These are phyloP conservation scores for Sus cebifrons DNA, from an alignment of 2,797 vertebrate genomes.

Conservation along the genomic window DNA sequence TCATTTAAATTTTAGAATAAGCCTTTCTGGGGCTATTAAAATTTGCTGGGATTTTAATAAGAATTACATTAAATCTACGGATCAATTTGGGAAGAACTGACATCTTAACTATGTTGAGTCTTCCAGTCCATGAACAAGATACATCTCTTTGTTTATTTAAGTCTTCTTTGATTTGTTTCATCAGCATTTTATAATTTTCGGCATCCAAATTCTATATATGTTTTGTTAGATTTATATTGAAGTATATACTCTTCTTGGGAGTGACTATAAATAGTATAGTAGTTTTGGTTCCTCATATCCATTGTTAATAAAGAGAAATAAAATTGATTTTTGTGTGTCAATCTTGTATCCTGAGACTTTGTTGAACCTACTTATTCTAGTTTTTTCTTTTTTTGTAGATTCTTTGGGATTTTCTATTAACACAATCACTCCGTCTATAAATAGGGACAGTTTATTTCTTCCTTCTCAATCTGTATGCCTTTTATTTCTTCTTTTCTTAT, in stretches of 20 bases:
- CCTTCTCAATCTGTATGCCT: too few relatives aligned
- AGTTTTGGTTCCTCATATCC: not conserved
- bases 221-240: constrained; percentile 13
- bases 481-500: constrained; percentile 15
- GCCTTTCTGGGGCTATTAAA: not conserved
- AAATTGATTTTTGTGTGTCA: not conserved
- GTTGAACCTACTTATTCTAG: not conserved
- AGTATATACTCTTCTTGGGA: constrained; percentile 18
- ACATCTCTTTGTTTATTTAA: too few relatives aligned
- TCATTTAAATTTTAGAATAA: not conserved
- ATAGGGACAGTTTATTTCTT: too few relatives aligned
- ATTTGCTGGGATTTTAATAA: not conserved
- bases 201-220: not conserved
- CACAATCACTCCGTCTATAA: not conserved
- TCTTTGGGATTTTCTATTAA: constrained; percentile 1
- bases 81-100: too few relatives aligned
- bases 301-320: not conserved
- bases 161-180: too few relatives aligned
- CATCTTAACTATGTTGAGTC: too few relatives aligned
- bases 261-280: not conserved
- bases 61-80: not conserved
- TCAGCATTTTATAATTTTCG: not conserved
- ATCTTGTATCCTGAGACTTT: not conserved
- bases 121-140: too few relatives aligned
- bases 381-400: not conserved